phyloP scores from a whole-genome alignment of 30 jellyfish, hydroid and myxozoan genomes.

The Aurelia coerulea region DNA sequence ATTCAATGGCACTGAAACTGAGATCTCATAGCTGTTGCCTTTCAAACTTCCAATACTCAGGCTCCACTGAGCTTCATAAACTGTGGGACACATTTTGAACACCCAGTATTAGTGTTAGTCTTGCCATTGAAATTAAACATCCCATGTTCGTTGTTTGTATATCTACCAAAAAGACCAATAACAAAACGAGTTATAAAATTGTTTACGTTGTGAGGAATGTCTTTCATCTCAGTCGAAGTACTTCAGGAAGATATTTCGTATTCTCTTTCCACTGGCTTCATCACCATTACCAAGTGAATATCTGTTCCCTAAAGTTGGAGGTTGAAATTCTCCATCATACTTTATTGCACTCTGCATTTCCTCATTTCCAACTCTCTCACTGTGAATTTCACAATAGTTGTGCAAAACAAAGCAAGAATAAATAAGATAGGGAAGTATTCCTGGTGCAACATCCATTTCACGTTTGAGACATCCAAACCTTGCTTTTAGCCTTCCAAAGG shows the following conservation, averaged over 20 bases:
- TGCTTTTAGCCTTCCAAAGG: constrained; percentile 69
- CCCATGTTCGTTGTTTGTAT: background rate
- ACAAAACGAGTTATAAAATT: background rate
- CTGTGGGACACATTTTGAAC: too few species aligned
- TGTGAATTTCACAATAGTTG: constrained; percentile 41
- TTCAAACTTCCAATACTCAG: too few species aligned
- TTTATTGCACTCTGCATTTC: constrained; percentile 18
- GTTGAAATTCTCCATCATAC: constrained; percentile 9
- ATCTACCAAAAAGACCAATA: background rate
- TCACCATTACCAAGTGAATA: background rate
- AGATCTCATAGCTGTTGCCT: too few species aligned
- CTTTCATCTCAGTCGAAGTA: constrained; percentile 15
- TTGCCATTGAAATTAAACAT: background rate
- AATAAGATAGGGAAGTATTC: constrained; percentile 13
- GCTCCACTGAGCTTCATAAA: too few species aligned
- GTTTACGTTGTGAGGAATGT: background rate
- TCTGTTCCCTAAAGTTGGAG: constrained; percentile 3
- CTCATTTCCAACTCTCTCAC: constrained; percentile 11
- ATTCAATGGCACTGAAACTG: too few species aligned
- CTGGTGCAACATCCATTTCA: constrained; percentile 39
- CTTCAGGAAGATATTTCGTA: constrained; percentile 31
- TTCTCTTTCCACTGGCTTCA: constrained; percentile 33
- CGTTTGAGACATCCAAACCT: constrained; percentile 42
- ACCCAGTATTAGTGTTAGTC: too few species aligned
- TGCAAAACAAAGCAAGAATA: constrained; percentile 45